These are phyloP conservation scores for Meriones psammophilus DNA, from an alignment of 2,797 vertebrate genomes.

Conservation along the genomic window DNA sequence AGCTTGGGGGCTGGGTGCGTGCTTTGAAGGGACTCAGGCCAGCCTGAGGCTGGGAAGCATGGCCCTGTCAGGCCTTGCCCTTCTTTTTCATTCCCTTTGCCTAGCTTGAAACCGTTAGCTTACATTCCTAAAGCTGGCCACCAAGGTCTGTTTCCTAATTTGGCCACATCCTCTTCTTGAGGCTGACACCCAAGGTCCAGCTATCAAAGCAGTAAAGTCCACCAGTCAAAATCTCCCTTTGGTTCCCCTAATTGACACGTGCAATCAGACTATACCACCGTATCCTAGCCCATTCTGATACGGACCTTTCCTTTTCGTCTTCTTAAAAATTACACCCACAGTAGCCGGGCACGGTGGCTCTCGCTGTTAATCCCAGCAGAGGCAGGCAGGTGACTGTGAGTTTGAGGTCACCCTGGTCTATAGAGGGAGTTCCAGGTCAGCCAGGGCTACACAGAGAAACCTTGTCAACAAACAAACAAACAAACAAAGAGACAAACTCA, in stretches of 20 bases:
- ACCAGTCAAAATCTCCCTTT: not conserved
- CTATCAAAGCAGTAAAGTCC: not conserved
- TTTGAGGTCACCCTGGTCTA: no score
- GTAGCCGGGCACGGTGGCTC: no score
- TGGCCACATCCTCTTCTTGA: not conserved
- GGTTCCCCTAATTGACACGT: not conserved
- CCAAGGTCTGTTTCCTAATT: not conserved
- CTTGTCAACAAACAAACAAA: no score
- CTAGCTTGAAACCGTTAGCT: not conserved
- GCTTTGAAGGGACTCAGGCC: not conserved
- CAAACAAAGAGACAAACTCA: not conserved
- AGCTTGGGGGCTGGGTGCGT: not conserved
- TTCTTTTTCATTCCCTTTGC: not conserved
- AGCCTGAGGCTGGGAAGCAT: not conserved
- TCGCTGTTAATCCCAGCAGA: no score
- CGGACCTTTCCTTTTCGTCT: not conserved
- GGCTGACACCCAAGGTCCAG: not conserved
- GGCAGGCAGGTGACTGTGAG: no score
- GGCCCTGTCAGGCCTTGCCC: not conserved
- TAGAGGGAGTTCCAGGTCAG: no score
- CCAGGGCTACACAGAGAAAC: no score
- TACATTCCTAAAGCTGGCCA: not conserved
- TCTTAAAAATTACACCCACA: not conserved
- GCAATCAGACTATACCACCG: not conserved
- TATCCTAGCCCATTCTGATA: not conserved